Conservation (phyloP, 2,113 vertebrate species). For the Chinchilla lanigera region DNA sequence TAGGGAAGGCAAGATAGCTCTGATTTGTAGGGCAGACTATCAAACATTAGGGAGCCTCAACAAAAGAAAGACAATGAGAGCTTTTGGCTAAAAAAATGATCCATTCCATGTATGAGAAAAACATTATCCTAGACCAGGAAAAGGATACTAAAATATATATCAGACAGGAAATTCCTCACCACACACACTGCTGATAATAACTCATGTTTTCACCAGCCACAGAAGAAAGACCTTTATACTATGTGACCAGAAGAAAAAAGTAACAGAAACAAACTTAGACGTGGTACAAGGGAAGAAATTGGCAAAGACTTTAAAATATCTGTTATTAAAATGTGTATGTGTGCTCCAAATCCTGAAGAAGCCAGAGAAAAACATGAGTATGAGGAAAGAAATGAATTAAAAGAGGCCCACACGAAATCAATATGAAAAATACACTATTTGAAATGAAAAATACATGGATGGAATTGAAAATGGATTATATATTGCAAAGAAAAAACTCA, state of each 20-base stretch:
- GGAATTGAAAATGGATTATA: neutral
- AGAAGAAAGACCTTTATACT: neutral
- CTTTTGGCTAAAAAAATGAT: neutral
- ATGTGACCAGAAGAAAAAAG: neutral
- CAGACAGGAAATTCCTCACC: neutral
- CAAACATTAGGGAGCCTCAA: neutral
- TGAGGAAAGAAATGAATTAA: neutral
- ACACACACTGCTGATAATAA: neutral
- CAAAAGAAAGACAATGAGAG: neutral
- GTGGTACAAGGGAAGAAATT: neutral
- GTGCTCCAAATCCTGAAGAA: neutral
- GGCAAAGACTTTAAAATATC: neutral
- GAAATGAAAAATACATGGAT: neutral
- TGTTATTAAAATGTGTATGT: neutral
- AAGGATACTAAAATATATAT: neutral
- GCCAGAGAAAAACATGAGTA: neutral
- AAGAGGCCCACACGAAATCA: neutral
- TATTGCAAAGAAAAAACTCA: neutral
- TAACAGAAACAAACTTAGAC: neutral
- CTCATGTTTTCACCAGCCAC: neutral
- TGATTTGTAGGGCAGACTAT: neutral
- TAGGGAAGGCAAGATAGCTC: neutral
- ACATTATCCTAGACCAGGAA: neutral
- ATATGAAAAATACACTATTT: neutral
- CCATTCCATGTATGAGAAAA: neutral